Evolutionary conservation across 2,113 vertebrate genomes (phyloP).

Genomic region (Tetraodon nigroviridis): DNA sequence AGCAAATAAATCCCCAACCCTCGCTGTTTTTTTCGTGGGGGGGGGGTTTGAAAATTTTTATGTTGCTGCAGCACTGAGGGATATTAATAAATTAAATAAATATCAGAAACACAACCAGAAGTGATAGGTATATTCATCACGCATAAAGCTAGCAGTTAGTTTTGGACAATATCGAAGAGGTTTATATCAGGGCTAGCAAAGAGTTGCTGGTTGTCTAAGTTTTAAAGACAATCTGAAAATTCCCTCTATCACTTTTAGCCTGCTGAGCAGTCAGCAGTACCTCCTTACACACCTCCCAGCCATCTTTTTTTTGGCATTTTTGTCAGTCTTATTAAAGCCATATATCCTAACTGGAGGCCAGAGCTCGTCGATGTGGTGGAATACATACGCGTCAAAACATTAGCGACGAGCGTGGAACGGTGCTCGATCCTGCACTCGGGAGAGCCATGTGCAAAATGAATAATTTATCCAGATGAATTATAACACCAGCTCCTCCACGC

Average conservation of each 20-base stretch:
- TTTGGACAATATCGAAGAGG: too few species aligned
- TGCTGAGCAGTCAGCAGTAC: background rate
- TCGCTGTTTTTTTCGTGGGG: background rate
- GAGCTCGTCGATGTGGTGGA: constrained; percentile 35
- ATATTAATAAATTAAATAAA: too few species aligned
- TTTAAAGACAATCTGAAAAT: constrained; percentile 17
- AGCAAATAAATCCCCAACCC: background rate
- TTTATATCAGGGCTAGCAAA: background rate
- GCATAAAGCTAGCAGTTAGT: too few species aligned
- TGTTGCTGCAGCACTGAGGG: too few species aligned
- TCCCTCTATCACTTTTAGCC: constrained; percentile 5
- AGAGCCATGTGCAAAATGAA: constrained; percentile 66
- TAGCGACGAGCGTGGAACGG: constrained; percentile 40
- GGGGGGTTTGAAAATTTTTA: too few species aligned
- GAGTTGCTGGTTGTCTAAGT: constrained; percentile 14
- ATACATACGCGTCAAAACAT: constrained; percentile 62
- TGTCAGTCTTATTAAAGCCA: constrained; percentile 69
- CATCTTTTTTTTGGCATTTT: constrained; percentile 62
- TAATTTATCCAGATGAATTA: constrained; percentile 69
- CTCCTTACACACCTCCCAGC: constrained; percentile 43
- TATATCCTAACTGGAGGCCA: constrained; percentile 58
- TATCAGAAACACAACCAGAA: too few species aligned
- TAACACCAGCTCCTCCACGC: constrained; percentile 46
- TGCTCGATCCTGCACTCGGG: constrained; percentile 46
- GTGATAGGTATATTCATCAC: too few species aligned